phyloP scores from a whole-genome alignment of 92 coral and sea anemone genomes.

The Zoanthus solanderi region DNA sequence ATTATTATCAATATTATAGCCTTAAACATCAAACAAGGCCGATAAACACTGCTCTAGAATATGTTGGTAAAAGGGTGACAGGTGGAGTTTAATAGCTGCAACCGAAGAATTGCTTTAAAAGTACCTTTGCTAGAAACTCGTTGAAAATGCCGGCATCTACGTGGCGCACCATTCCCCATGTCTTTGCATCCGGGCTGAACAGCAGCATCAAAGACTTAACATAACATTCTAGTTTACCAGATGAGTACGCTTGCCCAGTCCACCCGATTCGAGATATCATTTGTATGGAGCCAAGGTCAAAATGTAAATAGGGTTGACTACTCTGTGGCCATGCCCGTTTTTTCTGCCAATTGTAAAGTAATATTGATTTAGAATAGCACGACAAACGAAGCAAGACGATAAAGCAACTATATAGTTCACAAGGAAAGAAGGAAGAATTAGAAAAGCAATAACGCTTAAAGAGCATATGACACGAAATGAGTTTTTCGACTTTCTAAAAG shows the following conservation, averaged over 20 bases:
- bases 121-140: conserved; percentile 38
- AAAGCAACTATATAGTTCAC: no score
- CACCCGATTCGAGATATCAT: conserved; percentile 27
- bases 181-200: conserved; percentile 17
- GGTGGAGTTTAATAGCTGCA: no score
- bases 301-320: conserved; percentile 18
- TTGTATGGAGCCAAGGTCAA: conserved; percentile 41
- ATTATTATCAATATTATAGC: no score
- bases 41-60: no score
- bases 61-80: no score
- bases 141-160: conserved; percentile 30
- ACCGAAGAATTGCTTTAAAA: neutral
- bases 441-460: no score
- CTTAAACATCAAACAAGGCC: no score
- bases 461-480: no score
- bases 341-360: neutral
- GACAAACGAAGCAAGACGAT: no score
- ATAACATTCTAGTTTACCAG: neutral
- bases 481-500: no score
- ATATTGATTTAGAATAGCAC: no score
- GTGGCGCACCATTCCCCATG: conserved; percentile 38
- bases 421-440: no score
- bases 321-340: conserved; percentile 11
- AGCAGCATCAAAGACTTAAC: neutral
- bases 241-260: neutral